Conservation (phyloP, 2,113 vertebrate genomes). For the Stictonetta naevosa region DNA sequence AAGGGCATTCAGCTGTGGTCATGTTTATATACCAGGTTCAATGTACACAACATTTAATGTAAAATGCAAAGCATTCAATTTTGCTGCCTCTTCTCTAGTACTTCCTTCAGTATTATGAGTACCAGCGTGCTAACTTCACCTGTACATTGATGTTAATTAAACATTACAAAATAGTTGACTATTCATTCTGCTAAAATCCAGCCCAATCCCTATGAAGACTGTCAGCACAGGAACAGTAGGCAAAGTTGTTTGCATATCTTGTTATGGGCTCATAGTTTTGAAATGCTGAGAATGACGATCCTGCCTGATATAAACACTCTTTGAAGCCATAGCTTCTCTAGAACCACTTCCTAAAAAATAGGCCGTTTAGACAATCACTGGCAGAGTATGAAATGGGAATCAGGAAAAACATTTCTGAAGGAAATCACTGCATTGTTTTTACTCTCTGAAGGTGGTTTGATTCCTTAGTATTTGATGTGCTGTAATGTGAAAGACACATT, state of each 20-base stretch:
- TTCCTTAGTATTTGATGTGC: slow-evolving; percentile 49
- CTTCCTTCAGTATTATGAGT: background rate
- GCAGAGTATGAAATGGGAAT: slow-evolving; percentile 71
- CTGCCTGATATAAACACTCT: slow-evolving; percentile 58
- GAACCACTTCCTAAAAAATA: slow-evolving; percentile 60
- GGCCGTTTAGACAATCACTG: slow-evolving; percentile 69
- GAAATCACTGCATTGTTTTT: slow-evolving; percentile 54
- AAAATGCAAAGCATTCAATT: background rate
- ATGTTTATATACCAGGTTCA: background rate
- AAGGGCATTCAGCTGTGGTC: background rate
- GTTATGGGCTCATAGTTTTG: background rate
- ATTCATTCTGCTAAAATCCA: background rate
- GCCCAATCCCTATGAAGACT: background rate
- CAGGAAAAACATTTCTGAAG: slow-evolving; percentile 58
- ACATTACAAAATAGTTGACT: background rate
- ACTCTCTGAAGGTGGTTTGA: slow-evolving; percentile 38
- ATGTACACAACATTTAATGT: background rate
- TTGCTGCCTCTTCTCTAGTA: background rate
- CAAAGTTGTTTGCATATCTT: slow-evolving; percentile 32
- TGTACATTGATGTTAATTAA: background rate
- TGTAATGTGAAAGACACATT: background rate
- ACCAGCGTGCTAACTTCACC: background rate
- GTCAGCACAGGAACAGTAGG: background rate
- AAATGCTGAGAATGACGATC: background rate
- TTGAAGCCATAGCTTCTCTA: slow-evolving; percentile 61